Conservation (phyloP, 2,113 vertebrate species). For the Siniperca knerii region DNA sequence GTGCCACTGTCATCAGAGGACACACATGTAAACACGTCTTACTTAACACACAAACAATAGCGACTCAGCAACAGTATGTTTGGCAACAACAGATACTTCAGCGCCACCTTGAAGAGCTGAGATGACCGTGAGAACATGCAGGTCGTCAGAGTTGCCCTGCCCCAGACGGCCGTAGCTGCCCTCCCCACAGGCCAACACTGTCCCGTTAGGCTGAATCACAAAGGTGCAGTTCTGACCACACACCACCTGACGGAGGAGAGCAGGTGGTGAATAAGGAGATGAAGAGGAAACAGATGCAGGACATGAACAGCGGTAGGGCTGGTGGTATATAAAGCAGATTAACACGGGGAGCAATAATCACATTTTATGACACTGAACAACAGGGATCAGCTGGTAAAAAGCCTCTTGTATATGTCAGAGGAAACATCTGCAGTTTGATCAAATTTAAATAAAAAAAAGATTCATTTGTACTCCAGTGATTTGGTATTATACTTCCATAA, state of each 20-base stretch:
- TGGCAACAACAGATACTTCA: not conserved
- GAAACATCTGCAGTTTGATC: not conserved
- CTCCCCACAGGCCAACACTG: slow-evolving; percentile 86
- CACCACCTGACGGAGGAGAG: slow-evolving; percentile 76
- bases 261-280: not conserved
- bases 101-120: slow-evolving; percentile 85
- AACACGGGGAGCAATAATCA: not conserved
- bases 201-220: slow-evolving; percentile 86
- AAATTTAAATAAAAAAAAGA: no score
- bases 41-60: no score
- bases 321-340: not conserved
- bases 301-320: not conserved
- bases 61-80: not conserved
- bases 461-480: no score
- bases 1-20: no score
- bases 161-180: slow-evolving; percentile 88
- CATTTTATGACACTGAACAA: not conserved
- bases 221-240: slow-evolving; percentile 90
- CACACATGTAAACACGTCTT: no score
- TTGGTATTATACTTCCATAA: no score
- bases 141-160: slow-evolving; percentile 88
- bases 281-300: not conserved
- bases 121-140: slow-evolving; percentile 86
- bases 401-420: not conserved
- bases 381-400: not conserved